A percentile compares a stretch with the other conserved stretches of the same genome.
These are phyloP conservation scores for Platanista minor DNA, from an alignment of 2,113 vertebrate species.

Conservation along the genomic window DNA sequence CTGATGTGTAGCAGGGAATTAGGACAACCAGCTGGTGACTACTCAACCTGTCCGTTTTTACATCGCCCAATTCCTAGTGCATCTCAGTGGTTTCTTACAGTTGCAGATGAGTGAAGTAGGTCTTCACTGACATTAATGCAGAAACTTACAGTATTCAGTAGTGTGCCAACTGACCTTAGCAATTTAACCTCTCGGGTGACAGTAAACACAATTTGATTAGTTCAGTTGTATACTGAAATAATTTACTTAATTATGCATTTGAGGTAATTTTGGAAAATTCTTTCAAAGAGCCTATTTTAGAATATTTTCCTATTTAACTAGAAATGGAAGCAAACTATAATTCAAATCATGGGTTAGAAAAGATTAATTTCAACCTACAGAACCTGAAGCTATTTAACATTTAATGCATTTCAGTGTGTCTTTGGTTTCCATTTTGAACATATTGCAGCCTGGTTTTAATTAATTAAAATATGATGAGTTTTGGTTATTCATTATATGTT, in stretches of 20 bases:
- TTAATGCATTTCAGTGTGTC: not conserved
- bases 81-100: not conserved
- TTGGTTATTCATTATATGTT: conserved; percentile 20
- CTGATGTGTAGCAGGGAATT: not conserved
- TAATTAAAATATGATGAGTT: not conserved
- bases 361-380: not conserved
- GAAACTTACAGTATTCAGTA: not conserved
- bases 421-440: conserved; percentile 44
- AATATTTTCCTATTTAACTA: conserved; percentile 11
- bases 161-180: not conserved
- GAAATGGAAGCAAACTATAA: not conserved
- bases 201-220: not conserved
- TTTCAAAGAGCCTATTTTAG: not conserved
- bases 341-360: conserved; percentile 19
- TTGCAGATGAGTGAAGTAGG: not conserved
- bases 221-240: not conserved
- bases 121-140: not conserved
- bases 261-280: conserved; percentile 35
- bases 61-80: not conserved
- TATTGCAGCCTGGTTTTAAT: not conserved
- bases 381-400: not conserved
- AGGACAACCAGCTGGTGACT: not conserved
- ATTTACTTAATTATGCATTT: conserved; percentile 18
- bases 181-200: not conserved
- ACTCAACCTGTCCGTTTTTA: not conserved